Evolutionary conservation across 2,113 vertebrate genomes (phyloP).

Genomic region (Opisthocomus hoazin): DNA sequence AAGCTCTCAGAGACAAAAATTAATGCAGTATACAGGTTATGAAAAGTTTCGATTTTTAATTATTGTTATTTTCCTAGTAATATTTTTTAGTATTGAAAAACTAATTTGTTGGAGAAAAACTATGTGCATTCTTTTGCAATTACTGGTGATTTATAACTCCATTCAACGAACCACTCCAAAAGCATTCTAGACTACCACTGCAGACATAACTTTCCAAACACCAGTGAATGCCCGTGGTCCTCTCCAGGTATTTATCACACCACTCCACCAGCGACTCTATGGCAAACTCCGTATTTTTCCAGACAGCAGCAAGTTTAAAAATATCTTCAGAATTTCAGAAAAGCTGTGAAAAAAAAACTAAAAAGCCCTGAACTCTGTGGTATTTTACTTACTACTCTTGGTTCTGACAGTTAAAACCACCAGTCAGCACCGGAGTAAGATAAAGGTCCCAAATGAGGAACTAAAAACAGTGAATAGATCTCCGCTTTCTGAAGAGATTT

Average conservation of each 20-base stretch:
- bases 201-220: not conserved
- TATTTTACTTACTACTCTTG: not conserved
- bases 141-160: not conserved
- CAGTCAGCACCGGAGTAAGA: not conserved
- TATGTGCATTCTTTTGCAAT: not conserved
- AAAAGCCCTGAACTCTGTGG: fast-evolving
- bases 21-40: not conserved
- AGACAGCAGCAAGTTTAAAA: not conserved
- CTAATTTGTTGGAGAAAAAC: not conserved
- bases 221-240: too few species aligned
- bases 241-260: not conserved
- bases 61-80: not conserved
- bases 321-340: not conserved
- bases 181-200: not conserved
- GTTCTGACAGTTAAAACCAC: not conserved
- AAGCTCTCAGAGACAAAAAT: not conserved
- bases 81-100: not conserved
- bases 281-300: not conserved
- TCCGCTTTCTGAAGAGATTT: not conserved
- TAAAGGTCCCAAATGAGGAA: not conserved
- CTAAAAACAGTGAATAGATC: not conserved
- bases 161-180: not conserved
- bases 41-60: not conserved
- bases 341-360: not conserved
- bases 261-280: not conserved